Base-by-base conservation (phyloP, 2,797 vertebrate genomes). In the Artibeus lituratus region DNA sequence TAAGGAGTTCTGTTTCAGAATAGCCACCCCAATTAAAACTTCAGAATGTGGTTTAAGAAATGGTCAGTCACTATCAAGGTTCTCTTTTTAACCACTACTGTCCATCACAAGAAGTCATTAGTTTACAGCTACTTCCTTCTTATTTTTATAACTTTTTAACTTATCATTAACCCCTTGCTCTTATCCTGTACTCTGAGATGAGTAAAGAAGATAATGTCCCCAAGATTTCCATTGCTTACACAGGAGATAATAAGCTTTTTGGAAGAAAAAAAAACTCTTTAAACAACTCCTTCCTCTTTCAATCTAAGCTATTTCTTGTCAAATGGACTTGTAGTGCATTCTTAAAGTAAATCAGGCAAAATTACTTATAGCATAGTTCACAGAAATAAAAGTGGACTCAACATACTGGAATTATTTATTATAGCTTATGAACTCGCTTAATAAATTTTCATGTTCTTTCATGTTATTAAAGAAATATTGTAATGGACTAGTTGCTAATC, bases 281-380 rank as follows among this genome's bases (percentile, higher is more conserved):
- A 98, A 98, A 98, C 97, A 98, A 96, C 88, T 83, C 94, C 96
- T 98, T 97, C 83, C 97, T 98, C 96, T 98, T 98, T 98, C 98
- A 98, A 98, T 98, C 55, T 87, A 39, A 96, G 88, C 90, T 97
- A 96, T 97, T 94, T 97, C 96, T 77, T 85, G 96, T 98, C 97
- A 98, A 95, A 96, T 96, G 95, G 69, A 84, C 49, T 96, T 97
- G 70, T 76, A 85, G 14, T 88, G 8, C 59, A 67, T 96, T 95
- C 70, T 69, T 94, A 84, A 29, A 37, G 70, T 84, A 96, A 97
- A 97, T 96, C 95, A 96, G 77, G 95, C 86, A 94, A 97, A 96
- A 97, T 90, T 97, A 62, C 95, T 98, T 93, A 96, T 93, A 91
- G 89, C 73, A 90, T 74, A 55, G 53, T 42, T 42, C 91, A 80